Conservation (phyloP, 2,797 vertebrate genomes). For the Protosalanx chinensis region DNA sequence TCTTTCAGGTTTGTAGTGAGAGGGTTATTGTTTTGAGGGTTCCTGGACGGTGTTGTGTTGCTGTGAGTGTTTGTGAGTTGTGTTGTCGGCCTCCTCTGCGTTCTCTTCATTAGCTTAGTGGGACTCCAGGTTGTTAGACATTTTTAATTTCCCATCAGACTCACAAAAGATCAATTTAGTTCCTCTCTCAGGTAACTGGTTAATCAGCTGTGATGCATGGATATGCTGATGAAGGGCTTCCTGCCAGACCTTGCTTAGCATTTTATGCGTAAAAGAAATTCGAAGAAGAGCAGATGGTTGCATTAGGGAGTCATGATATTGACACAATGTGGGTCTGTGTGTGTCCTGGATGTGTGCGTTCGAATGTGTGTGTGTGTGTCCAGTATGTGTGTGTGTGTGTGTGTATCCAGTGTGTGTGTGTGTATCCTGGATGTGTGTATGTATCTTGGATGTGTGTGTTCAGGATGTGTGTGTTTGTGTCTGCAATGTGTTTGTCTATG, state of each 20-base stretch:
- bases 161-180: conserved; percentile 63
- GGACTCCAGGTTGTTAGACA: conserved; percentile 72
- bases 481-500: no score
- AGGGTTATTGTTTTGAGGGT: no score
- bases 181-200: conserved; percentile 74
- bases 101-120: conserved; percentile 60
- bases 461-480: no score
- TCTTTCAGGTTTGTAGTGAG: no score
- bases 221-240: conserved; percentile 60
- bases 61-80: no score
- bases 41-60: no score
- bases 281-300: conserved; percentile 71
- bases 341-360: conserved; percentile 41
- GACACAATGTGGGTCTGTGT: conserved; percentile 55
- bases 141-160: conserved; percentile 75
- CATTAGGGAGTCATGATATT: conserved; percentile 68
- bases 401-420: conserved; percentile 35
- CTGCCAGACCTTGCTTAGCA: conserved; percentile 69
- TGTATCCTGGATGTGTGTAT: conserved; percentile 18
- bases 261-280: conserved; percentile 68
- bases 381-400: conserved; percentile 42
- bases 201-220: conserved; percentile 76
- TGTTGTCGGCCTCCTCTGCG: neutral
- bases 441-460: neutral
- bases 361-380: conserved; percentile 41